Evolutionary conservation across 2,113 vertebrate species (phyloP), one percentile per base, ranked within the genome.

Genomic region (Antennarius striatus): DNA sequence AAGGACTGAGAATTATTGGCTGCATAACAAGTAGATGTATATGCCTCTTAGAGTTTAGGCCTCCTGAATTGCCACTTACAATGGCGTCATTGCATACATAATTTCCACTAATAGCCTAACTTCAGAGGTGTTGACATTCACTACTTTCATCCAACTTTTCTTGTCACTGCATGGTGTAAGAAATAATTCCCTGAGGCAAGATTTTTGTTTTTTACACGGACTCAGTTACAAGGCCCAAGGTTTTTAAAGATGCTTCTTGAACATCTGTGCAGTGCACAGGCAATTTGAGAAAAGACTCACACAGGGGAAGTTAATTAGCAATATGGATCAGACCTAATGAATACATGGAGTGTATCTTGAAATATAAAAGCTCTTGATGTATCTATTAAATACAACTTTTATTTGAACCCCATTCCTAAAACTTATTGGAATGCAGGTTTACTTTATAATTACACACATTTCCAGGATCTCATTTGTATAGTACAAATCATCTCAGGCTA

Each of bases 231-330:
- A 69, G 68, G 48, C 52, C 0, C 22, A 30, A 45, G 54, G 56
- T 77, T 82, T 84, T 77, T 68, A 74, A 74, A 86, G 80, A 81
- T 74, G 63, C 65, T 79, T 63, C 74, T 75, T 71, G 64, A 88
- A 89, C 89, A 90, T 89, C 87, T 88, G 89, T 78, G 83, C 77
- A 63, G 70, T 22, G 10, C 61, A 50, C 56, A 77, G 68, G 82
- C 86, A 87, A 79, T 88, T 83, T 83, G 68, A 82, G 77, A 75
- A 77, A 81, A 81, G 76, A 64, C 69, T 79, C 60, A 39, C 65
- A 70, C 65, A 68, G 81, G 67, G 73, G 72, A 79, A 80, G 86
- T 86, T 88, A 88, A 89, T 90, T 89, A 86, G 77, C 77, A 83
- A 67, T 83, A 82, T 86, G 81, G 75, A 85, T 89, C 75, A 75